phyloP scores from a whole-genome alignment of 2,888 invertebrate species.

The Lycophotia porphyrea region DNA sequence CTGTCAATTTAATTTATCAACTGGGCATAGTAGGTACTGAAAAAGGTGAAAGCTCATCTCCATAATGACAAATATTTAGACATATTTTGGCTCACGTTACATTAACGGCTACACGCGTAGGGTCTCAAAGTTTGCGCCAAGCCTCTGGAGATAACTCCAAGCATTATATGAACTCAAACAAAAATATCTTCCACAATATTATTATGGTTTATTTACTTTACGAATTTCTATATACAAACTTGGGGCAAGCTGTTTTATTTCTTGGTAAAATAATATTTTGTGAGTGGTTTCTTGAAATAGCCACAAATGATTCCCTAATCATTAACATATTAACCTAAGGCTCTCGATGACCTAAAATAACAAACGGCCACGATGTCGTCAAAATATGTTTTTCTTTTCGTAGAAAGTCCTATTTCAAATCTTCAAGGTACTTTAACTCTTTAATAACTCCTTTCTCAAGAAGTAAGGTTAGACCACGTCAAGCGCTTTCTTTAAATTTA shows the following conservation, averaged over 20 bases:
- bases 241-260: constrained; percentile 8
- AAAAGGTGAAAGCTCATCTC: background rate
- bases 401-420: background rate
- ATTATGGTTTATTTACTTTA: constrained; percentile 39
- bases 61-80: constrained; percentile 13
- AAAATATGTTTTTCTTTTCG: background rate
- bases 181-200: constrained; percentile 18
- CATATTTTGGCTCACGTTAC: constrained; percentile 4
- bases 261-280: constrained; percentile 27
- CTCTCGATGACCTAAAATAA: constrained; percentile 15
- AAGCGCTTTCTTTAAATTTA: background rate
- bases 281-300: constrained; percentile 3
- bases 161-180: constrained; percentile 29
- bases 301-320: background rate
- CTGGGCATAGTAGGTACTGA: background rate
- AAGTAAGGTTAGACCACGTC: background rate
- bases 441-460: background rate
- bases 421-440: background rate
- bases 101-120: constrained; percentile 14
- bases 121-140: background rate
- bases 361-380: background rate
- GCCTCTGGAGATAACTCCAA: constrained; percentile 30
- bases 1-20: background rate
- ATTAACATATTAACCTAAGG: too few species aligned
- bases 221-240: constrained; percentile 35